Conservation (phyloP, 2,113 vertebrate species). For the Nerophis lumbriciformis region DNA sequence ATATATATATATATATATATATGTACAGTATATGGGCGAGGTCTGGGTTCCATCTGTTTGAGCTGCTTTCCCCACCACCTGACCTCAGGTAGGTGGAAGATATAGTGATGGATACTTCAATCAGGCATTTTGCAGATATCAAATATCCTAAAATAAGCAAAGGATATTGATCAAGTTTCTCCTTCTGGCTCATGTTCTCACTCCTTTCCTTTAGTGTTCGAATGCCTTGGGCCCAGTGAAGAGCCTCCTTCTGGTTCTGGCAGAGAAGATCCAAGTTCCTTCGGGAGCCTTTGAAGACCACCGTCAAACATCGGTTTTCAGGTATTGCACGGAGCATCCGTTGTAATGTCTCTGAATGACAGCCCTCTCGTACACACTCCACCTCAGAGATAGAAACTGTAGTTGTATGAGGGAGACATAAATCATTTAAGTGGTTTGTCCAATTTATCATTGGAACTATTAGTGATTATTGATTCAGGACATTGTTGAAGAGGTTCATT, state of each 20-base stretch:
- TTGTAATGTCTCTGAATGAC: constrained; percentile 82
- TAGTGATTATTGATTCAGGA: no score
- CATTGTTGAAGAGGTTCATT: no score
- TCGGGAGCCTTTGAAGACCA: constrained; percentile 80
- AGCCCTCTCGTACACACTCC: constrained; percentile 83
- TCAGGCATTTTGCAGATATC: not conserved
- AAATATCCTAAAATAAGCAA: not conserved
- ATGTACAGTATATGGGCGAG: no score
- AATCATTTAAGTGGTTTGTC: not conserved
- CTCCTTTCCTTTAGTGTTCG: constrained; percentile 78
- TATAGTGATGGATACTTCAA: no score
- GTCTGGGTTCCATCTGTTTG: no score
- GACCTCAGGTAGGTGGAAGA: no score
- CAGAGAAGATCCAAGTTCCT: constrained; percentile 89
- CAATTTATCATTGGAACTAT: not conserved
- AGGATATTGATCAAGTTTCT: constrained; percentile 94
- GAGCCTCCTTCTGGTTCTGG: constrained; percentile 76
- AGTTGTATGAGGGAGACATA: not conserved
- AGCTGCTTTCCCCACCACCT: no score
- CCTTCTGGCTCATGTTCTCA: constrained; percentile 86
- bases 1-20: no score
- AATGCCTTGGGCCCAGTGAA: constrained; percentile 83
- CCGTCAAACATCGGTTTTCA: constrained; percentile 78
- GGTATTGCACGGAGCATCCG: constrained; percentile 65
- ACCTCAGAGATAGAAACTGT: constrained; percentile 85